Conservation (phyloP, 2,113 vertebrate genomes). For the Morone chrysops region DNA sequence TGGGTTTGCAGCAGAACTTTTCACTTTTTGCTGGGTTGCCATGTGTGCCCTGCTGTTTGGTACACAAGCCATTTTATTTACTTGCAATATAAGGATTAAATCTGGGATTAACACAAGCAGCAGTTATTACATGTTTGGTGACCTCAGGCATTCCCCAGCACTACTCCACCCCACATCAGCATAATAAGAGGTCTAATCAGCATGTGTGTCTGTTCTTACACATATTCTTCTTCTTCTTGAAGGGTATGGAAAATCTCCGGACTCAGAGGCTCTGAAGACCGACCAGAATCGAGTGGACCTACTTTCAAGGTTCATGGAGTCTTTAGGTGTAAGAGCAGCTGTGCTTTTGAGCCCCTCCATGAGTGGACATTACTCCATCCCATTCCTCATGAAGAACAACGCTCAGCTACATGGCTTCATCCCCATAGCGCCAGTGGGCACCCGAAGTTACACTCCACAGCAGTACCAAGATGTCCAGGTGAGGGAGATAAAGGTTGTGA, state of each 20-base stretch:
- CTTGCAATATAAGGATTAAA: not conserved
- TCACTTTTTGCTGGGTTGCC: not conserved
- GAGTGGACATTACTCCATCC: conserved; percentile 93
- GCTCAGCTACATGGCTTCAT: conserved; percentile 88
- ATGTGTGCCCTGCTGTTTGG: not conserved
- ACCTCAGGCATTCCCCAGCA: not conserved
- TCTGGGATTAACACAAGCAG: not conserved
- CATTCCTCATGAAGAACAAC: conserved; percentile 88
- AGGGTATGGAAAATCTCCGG: conserved; percentile 93
- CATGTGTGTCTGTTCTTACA: not conserved
- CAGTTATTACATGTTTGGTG: not conserved
- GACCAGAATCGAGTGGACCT: conserved; percentile 88
- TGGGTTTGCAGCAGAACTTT: not conserved
- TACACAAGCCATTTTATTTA: not conserved
- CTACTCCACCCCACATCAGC: not conserved
- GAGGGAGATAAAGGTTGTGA: conserved; percentile 12
- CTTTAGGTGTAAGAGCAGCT: conserved; percentile 83
- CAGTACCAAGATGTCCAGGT: conserved; percentile 92
- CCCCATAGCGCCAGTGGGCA: conserved; percentile 91
- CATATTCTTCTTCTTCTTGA: conserved; percentile 32
- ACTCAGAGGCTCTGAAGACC: conserved; percentile 77
- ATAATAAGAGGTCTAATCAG: not conserved
- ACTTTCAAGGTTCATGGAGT: conserved; percentile 85
- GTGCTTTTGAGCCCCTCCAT: conserved; percentile 95
- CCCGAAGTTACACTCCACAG: conserved; percentile 86